Percentiles rank a stretch among this genome's conserved stretches.
Conservation (phyloP, 2,888 invertebrate species). For the Conomelus anceps region DNA sequence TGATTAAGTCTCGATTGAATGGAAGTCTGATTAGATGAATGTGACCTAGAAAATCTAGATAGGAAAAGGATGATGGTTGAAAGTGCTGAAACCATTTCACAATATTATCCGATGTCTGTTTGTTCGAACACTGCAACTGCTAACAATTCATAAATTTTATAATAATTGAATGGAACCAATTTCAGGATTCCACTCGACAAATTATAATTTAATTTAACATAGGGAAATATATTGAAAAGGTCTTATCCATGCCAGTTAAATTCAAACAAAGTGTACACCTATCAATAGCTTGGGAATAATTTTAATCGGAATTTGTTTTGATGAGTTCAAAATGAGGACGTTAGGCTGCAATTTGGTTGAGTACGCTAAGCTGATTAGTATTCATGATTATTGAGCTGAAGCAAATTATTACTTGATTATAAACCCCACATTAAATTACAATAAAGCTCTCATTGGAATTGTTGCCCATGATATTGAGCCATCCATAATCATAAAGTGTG, state of each 20-base stretch:
- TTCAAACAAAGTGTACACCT: neutral
- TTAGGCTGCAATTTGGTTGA: neutral
- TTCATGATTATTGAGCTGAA: neutral
- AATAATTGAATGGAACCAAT: neutral
- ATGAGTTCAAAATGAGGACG: too few relatives aligned
- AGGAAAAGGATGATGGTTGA: too few relatives aligned
- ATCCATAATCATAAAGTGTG: neutral
- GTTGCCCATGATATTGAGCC: neutral
- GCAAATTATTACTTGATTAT: neutral
- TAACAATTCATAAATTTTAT: neutral
- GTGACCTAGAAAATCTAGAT: too few relatives aligned
- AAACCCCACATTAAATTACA: neutral
- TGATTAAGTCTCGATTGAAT: too few relatives aligned
- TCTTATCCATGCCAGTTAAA: neutral
- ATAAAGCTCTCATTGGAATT: neutral
- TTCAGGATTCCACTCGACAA: neutral
- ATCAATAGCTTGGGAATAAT: neutral
- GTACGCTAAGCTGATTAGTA: neutral
- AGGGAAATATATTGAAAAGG: neutral
- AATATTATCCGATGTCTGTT: too few relatives aligned
- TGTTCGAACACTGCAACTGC: neutral
- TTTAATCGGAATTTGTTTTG: neutral
- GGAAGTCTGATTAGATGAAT: too few relatives aligned
- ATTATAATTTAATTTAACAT: neutral
- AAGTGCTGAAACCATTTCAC: too few relatives aligned